phyloP scores from a whole-genome alignment of 2,113 vertebrate species.

The Pluvialis apricaria region DNA sequence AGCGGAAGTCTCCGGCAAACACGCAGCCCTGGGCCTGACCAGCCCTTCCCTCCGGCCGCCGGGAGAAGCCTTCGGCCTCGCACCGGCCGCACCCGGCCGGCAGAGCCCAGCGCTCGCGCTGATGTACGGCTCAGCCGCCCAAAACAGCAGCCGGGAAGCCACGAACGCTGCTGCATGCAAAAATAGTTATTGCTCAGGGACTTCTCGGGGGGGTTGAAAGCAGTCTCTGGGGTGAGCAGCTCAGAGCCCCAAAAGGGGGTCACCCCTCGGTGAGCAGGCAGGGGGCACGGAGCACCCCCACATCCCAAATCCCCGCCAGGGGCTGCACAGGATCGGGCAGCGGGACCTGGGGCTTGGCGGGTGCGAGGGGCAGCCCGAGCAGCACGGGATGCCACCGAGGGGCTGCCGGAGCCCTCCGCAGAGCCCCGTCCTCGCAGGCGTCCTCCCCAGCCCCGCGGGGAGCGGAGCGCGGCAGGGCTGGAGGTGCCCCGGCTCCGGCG shows the following conservation, averaged over 20 bases:
- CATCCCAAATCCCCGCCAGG: not conserved
- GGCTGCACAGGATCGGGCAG: not conserved
- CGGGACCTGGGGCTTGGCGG: not conserved
- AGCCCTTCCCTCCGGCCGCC: slow-evolving; percentile 6
- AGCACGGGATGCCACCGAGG: rapidly evolving
- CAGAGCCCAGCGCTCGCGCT: not conserved
- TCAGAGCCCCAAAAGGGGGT: rapidly evolving
- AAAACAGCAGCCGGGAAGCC: not conserved
- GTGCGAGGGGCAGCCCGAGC: not conserved
- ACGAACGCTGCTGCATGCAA: rapidly evolving
- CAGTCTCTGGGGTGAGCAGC: not conserved
- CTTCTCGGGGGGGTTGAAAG: too few species aligned
- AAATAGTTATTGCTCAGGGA: not conserved
- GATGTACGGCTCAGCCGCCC: not conserved
- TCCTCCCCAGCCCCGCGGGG: not conserved
- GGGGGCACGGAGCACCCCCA: not conserved
- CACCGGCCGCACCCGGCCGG: not conserved
- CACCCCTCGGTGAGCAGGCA: not conserved
- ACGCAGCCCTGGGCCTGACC: not conserved
- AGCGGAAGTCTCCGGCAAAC: slow-evolving; percentile 20
- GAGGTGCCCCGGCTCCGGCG: not conserved
- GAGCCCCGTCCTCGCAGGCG: rapidly evolving
- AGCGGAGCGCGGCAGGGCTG: not conserved
- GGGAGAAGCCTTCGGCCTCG: not conserved
- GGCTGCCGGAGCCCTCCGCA: rapidly evolving